Evolutionary conservation across 2,113 vertebrate genomes (phyloP).

Genomic region (Geothlypis trichas): DNA sequence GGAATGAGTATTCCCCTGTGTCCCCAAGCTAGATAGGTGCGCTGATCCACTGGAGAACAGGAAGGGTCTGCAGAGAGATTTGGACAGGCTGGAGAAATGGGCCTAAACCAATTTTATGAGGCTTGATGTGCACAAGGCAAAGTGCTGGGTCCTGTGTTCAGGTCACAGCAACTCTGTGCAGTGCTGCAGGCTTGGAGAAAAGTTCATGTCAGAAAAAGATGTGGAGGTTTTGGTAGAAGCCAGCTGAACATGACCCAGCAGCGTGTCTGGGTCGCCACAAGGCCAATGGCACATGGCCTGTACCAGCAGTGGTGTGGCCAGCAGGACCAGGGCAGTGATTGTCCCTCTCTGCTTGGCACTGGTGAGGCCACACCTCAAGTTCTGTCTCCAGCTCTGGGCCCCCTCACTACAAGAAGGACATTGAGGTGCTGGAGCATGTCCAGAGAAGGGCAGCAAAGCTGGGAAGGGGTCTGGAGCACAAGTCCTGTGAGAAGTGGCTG

Average conservation of each 20-base stretch:
- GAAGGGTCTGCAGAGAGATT: neutral
- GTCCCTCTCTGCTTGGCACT: rapidly evolving
- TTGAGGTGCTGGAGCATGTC: neutral
- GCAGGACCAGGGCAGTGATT: neutral
- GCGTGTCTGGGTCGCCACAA: neutral
- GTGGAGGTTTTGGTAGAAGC: neutral
- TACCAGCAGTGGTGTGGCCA: neutral
- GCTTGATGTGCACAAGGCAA: neutral
- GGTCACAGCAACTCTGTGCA: neutral
- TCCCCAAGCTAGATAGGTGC: neutral
- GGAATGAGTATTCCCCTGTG: neutral
- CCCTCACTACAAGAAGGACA: neutral
- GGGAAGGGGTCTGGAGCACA: neutral
- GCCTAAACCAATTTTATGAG: neutral
- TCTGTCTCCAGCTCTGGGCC: neutral
- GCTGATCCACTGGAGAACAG: neutral
- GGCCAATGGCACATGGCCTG: rapidly evolving
- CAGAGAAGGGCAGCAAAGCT: neutral
- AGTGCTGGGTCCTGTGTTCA: neutral
- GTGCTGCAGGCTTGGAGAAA: neutral
- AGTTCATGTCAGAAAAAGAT: neutral
- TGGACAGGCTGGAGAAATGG: neutral
- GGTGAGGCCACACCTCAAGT: neutral
- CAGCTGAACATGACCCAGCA: neutral
- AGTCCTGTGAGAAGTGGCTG: neutral